Percentiles rank a stretch among this genome's conserved stretches.
Conservation (phyloP, 2,888 invertebrate species). For the Brachyptera risi region DNA sequence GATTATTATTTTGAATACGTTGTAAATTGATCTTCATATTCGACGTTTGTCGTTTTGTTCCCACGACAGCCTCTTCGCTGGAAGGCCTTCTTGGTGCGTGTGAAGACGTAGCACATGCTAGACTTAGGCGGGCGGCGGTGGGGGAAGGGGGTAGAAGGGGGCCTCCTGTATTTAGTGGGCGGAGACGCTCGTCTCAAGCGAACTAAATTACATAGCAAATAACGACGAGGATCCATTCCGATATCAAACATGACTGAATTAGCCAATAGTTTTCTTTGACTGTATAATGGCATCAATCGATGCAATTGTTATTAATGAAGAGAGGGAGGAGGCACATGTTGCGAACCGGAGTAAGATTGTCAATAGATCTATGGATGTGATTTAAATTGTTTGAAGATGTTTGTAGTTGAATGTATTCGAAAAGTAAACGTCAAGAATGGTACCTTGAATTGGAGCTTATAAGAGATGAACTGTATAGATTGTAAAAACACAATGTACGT, state of each 20-base stretch:
- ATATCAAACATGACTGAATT: background rate
- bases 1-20: slow-evolving; percentile 2
- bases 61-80: slow-evolving; percentile 8
- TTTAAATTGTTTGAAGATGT: too few relatives aligned
- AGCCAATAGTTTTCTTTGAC: slow-evolving; percentile 3
- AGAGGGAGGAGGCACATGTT: too few relatives aligned
- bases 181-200: slow-evolving; percentile 2
- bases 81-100: slow-evolving; percentile 6
- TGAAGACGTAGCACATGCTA: slow-evolving; percentile 13
- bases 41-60: slow-evolving; percentile 6
- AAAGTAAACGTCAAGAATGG: too few relatives aligned
- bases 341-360: too few relatives aligned
- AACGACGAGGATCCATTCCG: background rate
- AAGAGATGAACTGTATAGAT: too few relatives aligned
- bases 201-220: slow-evolving; percentile 15
- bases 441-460: too few relatives aligned
- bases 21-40: slow-evolving; percentile 7
- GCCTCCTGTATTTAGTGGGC: slow-evolving; percentile 13
- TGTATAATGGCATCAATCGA: slow-evolving; percentile 15
- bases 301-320: slow-evolving; percentile 3
- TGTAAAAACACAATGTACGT: too few relatives aligned
- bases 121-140: background rate
- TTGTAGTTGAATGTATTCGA: too few relatives aligned
- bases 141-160: too few relatives aligned
- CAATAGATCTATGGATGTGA: too few relatives aligned